Evolutionary conservation across 2,797 vertebrate species (phyloP).

Genomic region (Mus caroli): DNA sequence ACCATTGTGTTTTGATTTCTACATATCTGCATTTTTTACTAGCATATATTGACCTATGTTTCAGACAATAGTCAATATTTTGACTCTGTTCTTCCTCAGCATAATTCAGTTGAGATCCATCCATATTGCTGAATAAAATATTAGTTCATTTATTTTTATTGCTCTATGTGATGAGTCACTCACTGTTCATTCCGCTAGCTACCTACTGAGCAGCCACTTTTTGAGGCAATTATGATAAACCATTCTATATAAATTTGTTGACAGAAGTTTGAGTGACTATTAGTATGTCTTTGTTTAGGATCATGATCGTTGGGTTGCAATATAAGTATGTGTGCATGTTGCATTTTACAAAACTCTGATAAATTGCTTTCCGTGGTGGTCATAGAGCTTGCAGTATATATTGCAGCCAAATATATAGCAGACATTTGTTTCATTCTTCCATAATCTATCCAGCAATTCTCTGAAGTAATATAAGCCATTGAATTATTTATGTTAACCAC

Average conservation of each 20-base stretch:
- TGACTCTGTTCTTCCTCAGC: not conserved
- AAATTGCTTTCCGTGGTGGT: not conserved
- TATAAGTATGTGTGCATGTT: not conserved
- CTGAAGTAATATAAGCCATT: not conserved
- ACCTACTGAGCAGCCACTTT: not conserved
- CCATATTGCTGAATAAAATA: not conserved
- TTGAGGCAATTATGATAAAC: not conserved
- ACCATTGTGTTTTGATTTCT: not conserved
- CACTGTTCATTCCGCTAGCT: not conserved
- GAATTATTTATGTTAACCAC: not conserved
- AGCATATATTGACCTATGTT: not conserved
- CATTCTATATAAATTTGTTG: not conserved
- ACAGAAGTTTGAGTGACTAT: not conserved
- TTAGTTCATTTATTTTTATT: not conserved
- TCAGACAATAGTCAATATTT: not conserved
- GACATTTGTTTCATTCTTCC: not conserved
- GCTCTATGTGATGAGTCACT: not conserved
- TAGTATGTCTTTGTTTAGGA: not conserved
- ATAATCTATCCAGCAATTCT: too few species aligned
- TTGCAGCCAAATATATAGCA: too few species aligned
- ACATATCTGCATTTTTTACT: not conserved
- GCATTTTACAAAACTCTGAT: not conserved
- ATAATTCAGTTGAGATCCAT: not conserved
- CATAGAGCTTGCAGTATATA: not conserved
- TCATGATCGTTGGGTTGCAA: not conserved